phyloP scores from a whole-genome alignment of 2,113 vertebrate genomes.

The Myrmophylax atrothorax region DNA sequence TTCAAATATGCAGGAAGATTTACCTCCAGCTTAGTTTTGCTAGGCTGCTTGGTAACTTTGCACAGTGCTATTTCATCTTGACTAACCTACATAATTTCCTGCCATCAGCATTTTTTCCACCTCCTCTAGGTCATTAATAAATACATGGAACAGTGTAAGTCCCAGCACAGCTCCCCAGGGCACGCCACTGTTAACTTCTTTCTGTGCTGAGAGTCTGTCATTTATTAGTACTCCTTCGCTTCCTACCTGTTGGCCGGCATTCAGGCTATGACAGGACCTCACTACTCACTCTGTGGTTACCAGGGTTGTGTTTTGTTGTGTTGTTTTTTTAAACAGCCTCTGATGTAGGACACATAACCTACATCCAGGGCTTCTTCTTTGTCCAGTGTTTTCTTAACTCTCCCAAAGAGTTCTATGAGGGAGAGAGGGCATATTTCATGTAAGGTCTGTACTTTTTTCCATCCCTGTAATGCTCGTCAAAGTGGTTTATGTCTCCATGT shows the following conservation, averaged over 20 bases:
- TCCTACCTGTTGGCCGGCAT: conserved; percentile 24
- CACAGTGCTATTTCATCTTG: conserved; percentile 35
- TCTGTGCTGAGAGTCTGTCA: neutral
- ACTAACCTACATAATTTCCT: conserved; percentile 51
- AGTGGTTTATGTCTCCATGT: conserved; percentile 24
- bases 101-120: conserved; percentile 43
- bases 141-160: neutral
- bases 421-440: neutral
- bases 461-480: conserved; percentile 12
- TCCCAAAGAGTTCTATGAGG: neutral
- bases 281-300: neutral
- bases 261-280: neutral
- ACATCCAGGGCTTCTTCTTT: neutral
- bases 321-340: neutral
- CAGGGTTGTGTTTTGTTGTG: neutral
- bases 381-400: neutral
- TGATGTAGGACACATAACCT: neutral
- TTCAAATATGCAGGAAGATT: neutral
- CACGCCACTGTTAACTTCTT: neutral
- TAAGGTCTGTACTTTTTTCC: neutral
- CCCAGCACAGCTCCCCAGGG: neutral
- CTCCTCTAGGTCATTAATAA: conserved; percentile 42
- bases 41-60: neutral
- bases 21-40: conserved; percentile 24
- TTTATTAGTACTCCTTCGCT: neutral